Evolutionary conservation across 2,888 invertebrate species (phyloP), one percentile per base, ranked within the genome.

Genomic region (Chrysolina americana): DNA sequence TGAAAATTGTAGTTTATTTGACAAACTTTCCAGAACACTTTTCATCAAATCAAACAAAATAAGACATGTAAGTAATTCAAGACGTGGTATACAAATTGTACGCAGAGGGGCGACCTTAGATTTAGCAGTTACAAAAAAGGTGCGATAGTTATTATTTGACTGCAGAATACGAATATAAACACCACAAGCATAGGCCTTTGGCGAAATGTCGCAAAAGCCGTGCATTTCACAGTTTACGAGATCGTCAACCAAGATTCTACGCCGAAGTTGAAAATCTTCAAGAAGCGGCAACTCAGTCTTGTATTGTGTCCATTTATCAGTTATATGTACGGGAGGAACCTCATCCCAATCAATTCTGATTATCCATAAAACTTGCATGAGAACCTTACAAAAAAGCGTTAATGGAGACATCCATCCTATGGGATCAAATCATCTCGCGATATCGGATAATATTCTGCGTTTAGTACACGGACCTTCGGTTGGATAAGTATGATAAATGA

Each of bases 1-100:
- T 19, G 68, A 68, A 50, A 68, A 68, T 41, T 65, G 6, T 17
- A 65, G 13, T 44, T 65, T 65, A n/a, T 17, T 17, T 9, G n/a
- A 17, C n/a, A 65, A 44, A 44, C 41, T n/a, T 47, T 65, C 41
- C 17, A 44, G 8, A 65, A 59, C 21, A 8, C 19, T 23, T 6
- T 21, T 23, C 10, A 59, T 21, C n/a, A 59, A 21, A 13, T 59
- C 28, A 1, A 21, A 59, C 4, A 59, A 28, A 4, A 59, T 3
- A 23, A 59, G 13, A 13, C 13, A 21, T 3, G 59, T 21, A 28
- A 10, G 28, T 13, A 59, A 28, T 59, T 59, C 59, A 13, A 59
- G 28, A 13, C 59, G 59, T 19, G 59, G 23, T 59, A 59, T 13
- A 10, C 23, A 23, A 13, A 59, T 59, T 5, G 59, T 59, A 21